These are phyloP conservation scores for Hafferia zeledoni DNA, from an alignment of 2,797 vertebrate species.

Conservation along the genomic window DNA sequence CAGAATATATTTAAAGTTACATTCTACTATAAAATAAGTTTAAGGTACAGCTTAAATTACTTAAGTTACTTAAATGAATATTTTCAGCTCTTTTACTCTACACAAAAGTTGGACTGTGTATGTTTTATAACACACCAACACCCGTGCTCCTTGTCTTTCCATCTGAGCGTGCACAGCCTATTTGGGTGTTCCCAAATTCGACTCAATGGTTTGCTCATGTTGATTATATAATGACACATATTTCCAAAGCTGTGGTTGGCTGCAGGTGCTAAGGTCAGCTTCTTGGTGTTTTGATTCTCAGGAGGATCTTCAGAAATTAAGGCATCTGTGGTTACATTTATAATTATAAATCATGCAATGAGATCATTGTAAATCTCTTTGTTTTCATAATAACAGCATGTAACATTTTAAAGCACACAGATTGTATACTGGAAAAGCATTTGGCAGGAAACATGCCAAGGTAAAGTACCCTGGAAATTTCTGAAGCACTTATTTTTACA, in stretches of 20 bases:
- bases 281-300: slow-evolving; percentile 24
- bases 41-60: not conserved
- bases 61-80: not conserved
- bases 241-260: slow-evolving; percentile 35
- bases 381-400: not conserved
- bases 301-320: slow-evolving; percentile 40
- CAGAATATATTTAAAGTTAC: not conserved
- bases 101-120: not conserved
- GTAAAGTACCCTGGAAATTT: not conserved
- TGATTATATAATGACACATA: slow-evolving; percentile 58
- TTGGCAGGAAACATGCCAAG: not conserved
- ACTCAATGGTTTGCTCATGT: slow-evolving; percentile 48
- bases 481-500: not conserved
- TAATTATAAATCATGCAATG: slow-evolving; percentile 18
- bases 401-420: slow-evolving; percentile 3
- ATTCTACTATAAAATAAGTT: not conserved
- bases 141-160: not conserved
- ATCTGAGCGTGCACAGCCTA: not conserved
- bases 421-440: not conserved
- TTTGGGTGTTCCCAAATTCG: slow-evolving; percentile 63
- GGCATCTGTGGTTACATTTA: slow-evolving; percentile 20
- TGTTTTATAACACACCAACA: not conserved
- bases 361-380: not conserved
- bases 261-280: slow-evolving; percentile 49
- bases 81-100: not conserved